Evolutionary conservation across 1,140 invertebrate genomes (phyloP), one percentile per base, ranked within the genome.

Genomic region (Bombus breviceps): DNA sequence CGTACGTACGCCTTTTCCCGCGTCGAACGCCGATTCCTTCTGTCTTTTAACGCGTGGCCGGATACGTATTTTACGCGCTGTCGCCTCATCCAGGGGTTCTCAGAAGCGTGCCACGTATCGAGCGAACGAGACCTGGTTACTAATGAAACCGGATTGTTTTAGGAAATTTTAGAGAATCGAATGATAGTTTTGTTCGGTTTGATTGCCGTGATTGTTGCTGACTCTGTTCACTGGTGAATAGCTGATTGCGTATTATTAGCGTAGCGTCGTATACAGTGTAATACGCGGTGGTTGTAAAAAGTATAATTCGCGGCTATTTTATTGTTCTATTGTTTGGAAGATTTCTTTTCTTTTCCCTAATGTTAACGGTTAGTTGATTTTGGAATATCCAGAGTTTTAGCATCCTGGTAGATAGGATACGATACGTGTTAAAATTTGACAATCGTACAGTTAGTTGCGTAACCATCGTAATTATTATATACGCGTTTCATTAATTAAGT

Each of bases 11-110:
- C 43, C 28, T 53, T 39, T 47, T 69, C 37, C 15, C 37, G 28
- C 47, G 37, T 57, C 18, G 28, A 39, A 32, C 53, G 39, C 12
- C 9, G 47, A 73, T 81, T 43, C 73, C 12, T 66, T 53, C 74
- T 69, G 81, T 69, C 39, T 47, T 83, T 78, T 57, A 25, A 83
- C 66, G 81, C 74, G 18, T 57, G 39, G 41, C 74, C 74, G 74
- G 82, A 83, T 71, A 53, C 64, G 66, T 43, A 43, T 74, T 41
- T 57, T 39, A 62, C 59, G 6, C 39, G 34, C 6, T 15, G 12
- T 15, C 15, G 28, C 15, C 53, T 41, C n/a, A 34, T n/a, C n/a
- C 13, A 39, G 25, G 6, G 74, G 25, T 69, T 68, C 74, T 15
- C 22, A 15, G 78, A 69, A 80, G 2, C 12, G 28, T n/a, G 22